Evolutionary conservation across 2,888 invertebrate species (phyloP), one percentile per base, ranked within the genome.

Genomic region (Brachypterus glaber): DNA sequence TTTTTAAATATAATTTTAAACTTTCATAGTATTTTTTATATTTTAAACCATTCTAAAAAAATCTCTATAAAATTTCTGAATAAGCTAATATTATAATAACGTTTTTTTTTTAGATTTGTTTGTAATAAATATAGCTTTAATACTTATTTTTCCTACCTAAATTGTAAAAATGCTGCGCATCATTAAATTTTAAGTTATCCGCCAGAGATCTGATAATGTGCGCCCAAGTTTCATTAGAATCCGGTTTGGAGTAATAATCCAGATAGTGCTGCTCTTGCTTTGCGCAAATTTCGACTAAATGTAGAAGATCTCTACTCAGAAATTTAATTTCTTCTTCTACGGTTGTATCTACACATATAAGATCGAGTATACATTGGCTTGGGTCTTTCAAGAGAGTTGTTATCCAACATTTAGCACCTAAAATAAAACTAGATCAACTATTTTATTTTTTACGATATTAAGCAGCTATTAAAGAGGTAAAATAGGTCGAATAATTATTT

Each of bases 81-180:
- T n/a, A n/a, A n/a, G n/a, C n/a, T n/a, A n/a, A n/a, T n/a, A n/a
- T n/a, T n/a, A n/a, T n/a, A n/a, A n/a, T n/a, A n/a, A n/a, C n/a
- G n/a, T n/a, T n/a, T n/a, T n/a, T n/a, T n/a, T n/a, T n/a, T n/a
- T n/a, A n/a, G n/a, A n/a, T n/a, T n/a, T n/a, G n/a, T n/a, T n/a
- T n/a, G n/a, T n/a, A n/a, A n/a, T n/a, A n/a, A n/a, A n/a, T n/a
- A n/a, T n/a, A n/a, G n/a, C n/a, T n/a, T n/a, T n/a, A n/a, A n/a
- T n/a, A n/a, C n/a, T n/a, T n/a, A n/a, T 17, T 15, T 16, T 30
- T 29, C 12, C 56, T 55, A 72, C 73, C 70, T 41, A 74, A 58
- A 56, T 74, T 73, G 46, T 73, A 74, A 56, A 72, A 73, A 53
- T 72, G 68, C 51, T 71, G 69, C 7, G 67, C 63, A 48, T 72